A percentile compares a stretch with the other conserved stretches of the same genome.
phyloP scores from a whole-genome alignment of 2,113 vertebrate species.

The Brachionichthys hirsutus region DNA sequence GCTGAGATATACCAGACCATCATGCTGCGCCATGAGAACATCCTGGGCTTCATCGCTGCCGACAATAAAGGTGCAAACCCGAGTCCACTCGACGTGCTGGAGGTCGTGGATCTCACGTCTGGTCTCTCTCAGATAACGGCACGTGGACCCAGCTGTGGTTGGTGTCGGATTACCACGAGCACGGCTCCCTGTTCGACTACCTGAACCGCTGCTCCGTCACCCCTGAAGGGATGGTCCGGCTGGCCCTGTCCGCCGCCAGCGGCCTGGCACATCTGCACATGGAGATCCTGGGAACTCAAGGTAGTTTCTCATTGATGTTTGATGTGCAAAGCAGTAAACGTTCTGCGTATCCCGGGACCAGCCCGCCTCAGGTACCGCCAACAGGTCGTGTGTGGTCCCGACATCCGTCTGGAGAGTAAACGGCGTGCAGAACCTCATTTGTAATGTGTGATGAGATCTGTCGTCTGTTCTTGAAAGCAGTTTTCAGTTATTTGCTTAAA shows the following conservation, averaged over 20 bases:
- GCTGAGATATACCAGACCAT: constrained; percentile 97
- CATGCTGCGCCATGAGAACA: constrained; percentile 96
- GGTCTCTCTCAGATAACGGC: constrained; percentile 85
- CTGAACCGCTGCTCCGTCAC: constrained; percentile 92
- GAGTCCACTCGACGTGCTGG: too few species aligned
- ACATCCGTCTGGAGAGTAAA: too few species aligned
- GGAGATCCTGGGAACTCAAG: constrained; percentile 98
- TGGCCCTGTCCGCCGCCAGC: constrained; percentile 90
- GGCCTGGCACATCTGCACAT: constrained; percentile 95
- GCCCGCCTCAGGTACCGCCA: too few species aligned
- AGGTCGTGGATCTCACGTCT: not conserved
- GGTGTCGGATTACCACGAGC: constrained; percentile 94
- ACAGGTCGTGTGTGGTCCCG: too few species aligned
- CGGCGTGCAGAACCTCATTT: too few species aligned
- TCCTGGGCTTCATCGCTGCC: constrained; percentile 93
- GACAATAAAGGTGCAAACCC: constrained; percentile 89
- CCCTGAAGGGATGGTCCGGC: constrained; percentile 93
- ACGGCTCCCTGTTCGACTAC: constrained; percentile 95
- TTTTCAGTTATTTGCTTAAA: too few species aligned
- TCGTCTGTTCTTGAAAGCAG: too few species aligned
- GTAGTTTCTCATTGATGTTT: too few species aligned
- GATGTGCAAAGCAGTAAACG: too few species aligned
- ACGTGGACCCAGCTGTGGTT: constrained; percentile 98
- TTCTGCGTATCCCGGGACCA: too few species aligned
- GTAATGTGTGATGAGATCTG: too few species aligned